Evolutionary conservation across 1,140 invertebrate species (phyloP).

Genomic region (Anagrus nilaparvatae): DNA sequence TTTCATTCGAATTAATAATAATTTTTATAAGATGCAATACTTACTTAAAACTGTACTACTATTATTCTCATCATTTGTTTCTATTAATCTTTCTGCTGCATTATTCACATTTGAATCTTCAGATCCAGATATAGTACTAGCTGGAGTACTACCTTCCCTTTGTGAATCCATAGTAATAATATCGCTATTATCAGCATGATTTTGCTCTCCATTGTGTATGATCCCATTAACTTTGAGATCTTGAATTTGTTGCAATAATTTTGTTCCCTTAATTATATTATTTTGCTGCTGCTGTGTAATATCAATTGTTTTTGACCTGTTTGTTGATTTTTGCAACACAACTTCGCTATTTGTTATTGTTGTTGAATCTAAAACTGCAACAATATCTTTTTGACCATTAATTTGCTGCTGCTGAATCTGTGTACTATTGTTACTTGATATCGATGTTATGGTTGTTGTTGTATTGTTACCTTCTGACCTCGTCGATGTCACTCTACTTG

Average conservation of each 20-base stretch:
- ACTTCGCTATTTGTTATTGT: constrained; percentile 21
- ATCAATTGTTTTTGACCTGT: constrained; percentile 28
- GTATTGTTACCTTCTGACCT: constrained; percentile 15
- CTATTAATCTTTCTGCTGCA: constrained; percentile 27
- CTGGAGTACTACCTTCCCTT: constrained; percentile 36
- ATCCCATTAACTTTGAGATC: constrained; percentile 29
- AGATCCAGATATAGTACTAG: constrained; percentile 36
- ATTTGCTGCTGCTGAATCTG: constrained; percentile 26
- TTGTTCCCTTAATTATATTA: constrained; percentile 34
- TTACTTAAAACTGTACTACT: constrained; percentile 32
- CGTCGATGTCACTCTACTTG: constrained; percentile 33
- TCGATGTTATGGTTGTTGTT: too few relatives aligned
- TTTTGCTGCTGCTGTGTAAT: constrained; percentile 28
- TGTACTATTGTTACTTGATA: too few relatives aligned
- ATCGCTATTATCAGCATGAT: constrained; percentile 31
- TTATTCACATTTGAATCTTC: constrained; percentile 35
- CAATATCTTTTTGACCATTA: constrained; percentile 32
- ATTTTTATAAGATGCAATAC: constrained; percentile 13
- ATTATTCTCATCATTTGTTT: constrained; percentile 30
- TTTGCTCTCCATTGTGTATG: constrained; percentile 15
- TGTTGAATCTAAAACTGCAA: constrained; percentile 15
- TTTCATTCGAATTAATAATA: constrained; percentile 8
- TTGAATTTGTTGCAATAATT: constrained; percentile 26
- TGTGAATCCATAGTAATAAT: constrained; percentile 29
- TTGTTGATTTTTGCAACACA: constrained; percentile 30